These are phyloP conservation scores for Peromyscus leucopus DNA, from an alignment of 2,113 vertebrate genomes.

Conservation along the genomic window DNA sequence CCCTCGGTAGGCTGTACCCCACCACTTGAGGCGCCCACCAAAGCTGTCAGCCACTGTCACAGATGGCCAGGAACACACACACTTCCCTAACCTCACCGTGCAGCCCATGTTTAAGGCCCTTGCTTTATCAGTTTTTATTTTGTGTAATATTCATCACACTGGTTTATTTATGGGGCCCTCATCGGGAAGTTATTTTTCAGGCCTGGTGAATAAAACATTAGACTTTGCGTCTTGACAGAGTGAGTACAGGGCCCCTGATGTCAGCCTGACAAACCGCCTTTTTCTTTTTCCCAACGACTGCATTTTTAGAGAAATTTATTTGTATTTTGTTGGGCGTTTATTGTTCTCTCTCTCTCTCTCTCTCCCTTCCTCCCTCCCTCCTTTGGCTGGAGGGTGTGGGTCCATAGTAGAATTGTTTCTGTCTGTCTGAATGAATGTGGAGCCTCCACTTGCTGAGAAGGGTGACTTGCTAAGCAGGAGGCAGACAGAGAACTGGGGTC, in stretches of 20 bases:
- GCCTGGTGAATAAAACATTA: slow-evolving; percentile 95
- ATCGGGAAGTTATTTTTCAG: slow-evolving; percentile 91
- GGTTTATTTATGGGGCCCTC: slow-evolving; percentile 88
- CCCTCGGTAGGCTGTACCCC: background rate
- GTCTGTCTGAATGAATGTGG: slow-evolving; percentile 72
- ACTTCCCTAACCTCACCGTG: slow-evolving; percentile 57
- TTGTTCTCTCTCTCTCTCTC: background rate
- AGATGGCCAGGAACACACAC: background rate
- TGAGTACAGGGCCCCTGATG: slow-evolving; percentile 79
- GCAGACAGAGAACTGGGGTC: background rate
- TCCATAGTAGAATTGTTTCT: slow-evolving; percentile 60
- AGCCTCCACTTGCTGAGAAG: background rate
- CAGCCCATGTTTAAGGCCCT: slow-evolving; percentile 65
- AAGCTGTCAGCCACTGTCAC: background rate
- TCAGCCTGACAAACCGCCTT: slow-evolving; percentile 84
- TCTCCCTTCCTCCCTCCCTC: background rate
- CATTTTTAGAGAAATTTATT: slow-evolving; percentile 87
- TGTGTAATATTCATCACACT: slow-evolving; percentile 87
- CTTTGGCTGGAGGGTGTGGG: slow-evolving; percentile 57
- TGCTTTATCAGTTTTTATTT: slow-evolving; percentile 85
- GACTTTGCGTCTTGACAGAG: slow-evolving; percentile 84
- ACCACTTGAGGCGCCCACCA: rapidly evolving
- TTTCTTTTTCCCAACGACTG: slow-evolving; percentile 81
- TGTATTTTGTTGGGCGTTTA: slow-evolving; percentile 83
- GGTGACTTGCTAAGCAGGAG: background rate